A percentile compares a stretch with the other conserved stretches of the same genome.
Evolutionary conservation across 2,888 invertebrate genomes (phyloP).

Genomic region (Netelia fuscicornis): DNA sequence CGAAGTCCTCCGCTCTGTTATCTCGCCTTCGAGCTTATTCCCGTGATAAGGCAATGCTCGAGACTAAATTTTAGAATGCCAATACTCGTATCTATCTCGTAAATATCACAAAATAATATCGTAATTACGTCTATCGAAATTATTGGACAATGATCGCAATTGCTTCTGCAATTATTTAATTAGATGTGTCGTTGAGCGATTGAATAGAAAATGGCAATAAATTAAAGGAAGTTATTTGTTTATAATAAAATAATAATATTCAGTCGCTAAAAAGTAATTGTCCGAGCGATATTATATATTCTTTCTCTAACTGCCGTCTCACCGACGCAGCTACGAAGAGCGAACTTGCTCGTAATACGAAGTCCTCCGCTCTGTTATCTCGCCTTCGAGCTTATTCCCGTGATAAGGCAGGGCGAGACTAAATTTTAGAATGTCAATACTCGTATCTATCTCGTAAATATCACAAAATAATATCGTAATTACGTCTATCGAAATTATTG

Average conservation of each 20-base stretch:
- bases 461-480: background rate
- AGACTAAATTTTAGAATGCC: too few relatives aligned
- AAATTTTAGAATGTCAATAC: too few relatives aligned
- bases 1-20: conserved; percentile 2
- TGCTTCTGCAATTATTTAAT: too few relatives aligned
- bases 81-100: background rate
- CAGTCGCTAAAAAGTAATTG: conserved; percentile 86
- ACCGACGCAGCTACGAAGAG: background rate
- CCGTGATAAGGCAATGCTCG: too few relatives aligned
- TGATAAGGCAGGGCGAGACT: too few relatives aligned
- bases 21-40: background rate
- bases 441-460: background rate
- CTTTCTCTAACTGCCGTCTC: background rate
- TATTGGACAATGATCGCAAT: too few relatives aligned
- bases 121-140: background rate
- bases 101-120: background rate
- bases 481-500: background rate
- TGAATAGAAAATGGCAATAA: too few relatives aligned
- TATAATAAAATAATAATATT: too few relatives aligned
- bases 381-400: background rate
- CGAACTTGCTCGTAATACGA: background rate
- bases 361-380: conserved; percentile 1
- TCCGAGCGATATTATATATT: conserved; percentile 20
- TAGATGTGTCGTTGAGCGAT: too few relatives aligned
- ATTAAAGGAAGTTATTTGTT: background rate